Evolutionary conservation across 2,888 invertebrate genomes (phyloP).

Genomic region (Sipha maydis): DNA sequence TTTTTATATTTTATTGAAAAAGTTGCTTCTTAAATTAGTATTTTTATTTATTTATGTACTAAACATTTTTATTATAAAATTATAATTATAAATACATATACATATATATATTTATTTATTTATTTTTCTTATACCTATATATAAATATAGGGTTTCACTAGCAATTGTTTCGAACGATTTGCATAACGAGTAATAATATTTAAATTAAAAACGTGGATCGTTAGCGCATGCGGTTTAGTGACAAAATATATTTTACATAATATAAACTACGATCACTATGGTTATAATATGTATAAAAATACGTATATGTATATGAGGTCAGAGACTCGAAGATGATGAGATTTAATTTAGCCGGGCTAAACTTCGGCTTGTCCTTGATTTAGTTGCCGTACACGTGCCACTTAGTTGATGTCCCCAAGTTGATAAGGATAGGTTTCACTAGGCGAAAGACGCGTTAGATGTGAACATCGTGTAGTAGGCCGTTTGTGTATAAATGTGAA

Average conservation of each 20-base stretch:
- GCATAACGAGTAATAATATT: constrained; percentile 6
- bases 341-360: constrained; percentile 24
- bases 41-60: no score
- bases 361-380: constrained; percentile 30
- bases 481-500: background rate
- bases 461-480: background rate
- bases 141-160: background rate
- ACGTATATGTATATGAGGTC: constrained; percentile 19
- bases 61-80: no score
- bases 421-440: constrained; percentile 6
- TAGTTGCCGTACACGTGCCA: constrained; percentile 21
- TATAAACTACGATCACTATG: background rate
- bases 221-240: background rate
- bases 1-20: no score
- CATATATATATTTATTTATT: no score
- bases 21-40: no score
- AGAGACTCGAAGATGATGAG: constrained; percentile 37
- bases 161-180: background rate
- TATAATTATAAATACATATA: no score
- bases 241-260: constrained; percentile 3
- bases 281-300: background rate
- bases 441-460: background rate
- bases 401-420: background rate
- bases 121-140: no score
- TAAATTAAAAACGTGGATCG: constrained; percentile 2